These are phyloP conservation scores for Oncorhynchus masou DNA, from an alignment of 2,113 vertebrate species.

Conservation along the genomic window DNA sequence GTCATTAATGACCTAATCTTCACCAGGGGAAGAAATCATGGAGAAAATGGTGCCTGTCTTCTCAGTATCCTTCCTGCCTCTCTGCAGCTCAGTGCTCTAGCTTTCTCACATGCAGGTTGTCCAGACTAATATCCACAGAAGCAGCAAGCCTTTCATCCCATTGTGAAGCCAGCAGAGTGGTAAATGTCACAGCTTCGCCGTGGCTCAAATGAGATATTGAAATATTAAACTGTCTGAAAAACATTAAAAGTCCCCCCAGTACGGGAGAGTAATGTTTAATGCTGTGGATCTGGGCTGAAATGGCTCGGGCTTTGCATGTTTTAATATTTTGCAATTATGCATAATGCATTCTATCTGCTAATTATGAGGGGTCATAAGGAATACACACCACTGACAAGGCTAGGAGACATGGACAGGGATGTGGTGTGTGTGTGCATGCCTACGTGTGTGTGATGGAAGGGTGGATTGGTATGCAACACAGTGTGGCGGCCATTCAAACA, in stretches of 20 bases:
- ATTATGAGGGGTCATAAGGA: conserved; percentile 42
- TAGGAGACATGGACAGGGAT: background rate
- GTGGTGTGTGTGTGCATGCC: too few relatives aligned
- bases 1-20: background rate
- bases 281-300: conserved; percentile 30
- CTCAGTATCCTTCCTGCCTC: background rate
- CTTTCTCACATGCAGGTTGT: conserved; percentile 23
- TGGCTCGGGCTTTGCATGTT: conserved; percentile 23
- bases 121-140: conserved; percentile 32
- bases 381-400: conserved; percentile 14
- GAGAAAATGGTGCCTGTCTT: background rate
- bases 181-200: conserved; percentile 39
- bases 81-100: background rate
- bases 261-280: conserved; percentile 37
- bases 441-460: background rate
- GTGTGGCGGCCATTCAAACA: conserved; percentile 1
- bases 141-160: conserved; percentile 37
- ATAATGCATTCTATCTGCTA: conserved; percentile 38
- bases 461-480: conserved; percentile 16
- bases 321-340: conserved; percentile 28
- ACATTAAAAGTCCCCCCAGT: conserved; percentile 40
- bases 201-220: conserved; percentile 56
- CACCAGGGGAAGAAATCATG: conserved; percentile 1
- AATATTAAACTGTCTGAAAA: conserved; percentile 55
- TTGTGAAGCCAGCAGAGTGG: conserved; percentile 29